phyloP scores from a whole-genome alignment of 2,888 invertebrate species.

The Apotomis capreana region DNA sequence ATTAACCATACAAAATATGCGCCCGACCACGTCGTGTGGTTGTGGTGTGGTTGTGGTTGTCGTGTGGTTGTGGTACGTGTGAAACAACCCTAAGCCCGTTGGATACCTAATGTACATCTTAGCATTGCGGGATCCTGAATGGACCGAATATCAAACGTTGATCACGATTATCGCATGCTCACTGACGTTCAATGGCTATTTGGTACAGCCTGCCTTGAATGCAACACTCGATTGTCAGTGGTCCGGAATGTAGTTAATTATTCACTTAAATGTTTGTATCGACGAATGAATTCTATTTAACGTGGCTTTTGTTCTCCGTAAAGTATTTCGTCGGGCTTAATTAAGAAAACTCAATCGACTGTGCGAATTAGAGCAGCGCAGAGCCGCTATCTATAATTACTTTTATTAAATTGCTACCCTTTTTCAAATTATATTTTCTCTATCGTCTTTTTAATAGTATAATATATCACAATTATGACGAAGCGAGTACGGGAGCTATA shows the following conservation, averaged over 20 bases:
- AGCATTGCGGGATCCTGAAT: slow-evolving; percentile 33
- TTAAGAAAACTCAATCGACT: slow-evolving; percentile 41
- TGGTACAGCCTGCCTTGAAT: slow-evolving; percentile 23
- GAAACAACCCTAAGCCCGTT: too few species aligned
- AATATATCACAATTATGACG: slow-evolving; percentile 33
- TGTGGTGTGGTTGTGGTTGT: too few species aligned
- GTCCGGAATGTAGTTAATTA: slow-evolving; percentile 20
- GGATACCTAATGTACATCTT: slow-evolving; percentile 37
- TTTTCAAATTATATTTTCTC: slow-evolving; percentile 11
- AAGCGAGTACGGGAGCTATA: slow-evolving; percentile 33
- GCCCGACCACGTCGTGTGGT: too few species aligned
- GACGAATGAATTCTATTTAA: slow-evolving; percentile 37
- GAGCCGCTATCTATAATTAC: slow-evolving; percentile 37
- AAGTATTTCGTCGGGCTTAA: slow-evolving; percentile 37
- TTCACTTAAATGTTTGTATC: slow-evolving; percentile 33
- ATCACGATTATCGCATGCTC: slow-evolving; percentile 25
- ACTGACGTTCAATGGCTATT: slow-evolving; percentile 27
- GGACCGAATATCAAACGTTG: slow-evolving; percentile 39
- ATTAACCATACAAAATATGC: too few species aligned
- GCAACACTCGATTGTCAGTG: slow-evolving; percentile 5
- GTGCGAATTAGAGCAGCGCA: slow-evolving; percentile 32
- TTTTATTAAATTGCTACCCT: slow-evolving; percentile 39
- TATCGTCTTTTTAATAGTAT: slow-evolving; percentile 20
- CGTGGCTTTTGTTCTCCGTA: slow-evolving; percentile 28
- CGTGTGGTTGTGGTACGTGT: too few species aligned